These are phyloP conservation scores for Mystacornis crossleyi DNA, from an alignment of 2,113 vertebrate species.

Conservation along the genomic window DNA sequence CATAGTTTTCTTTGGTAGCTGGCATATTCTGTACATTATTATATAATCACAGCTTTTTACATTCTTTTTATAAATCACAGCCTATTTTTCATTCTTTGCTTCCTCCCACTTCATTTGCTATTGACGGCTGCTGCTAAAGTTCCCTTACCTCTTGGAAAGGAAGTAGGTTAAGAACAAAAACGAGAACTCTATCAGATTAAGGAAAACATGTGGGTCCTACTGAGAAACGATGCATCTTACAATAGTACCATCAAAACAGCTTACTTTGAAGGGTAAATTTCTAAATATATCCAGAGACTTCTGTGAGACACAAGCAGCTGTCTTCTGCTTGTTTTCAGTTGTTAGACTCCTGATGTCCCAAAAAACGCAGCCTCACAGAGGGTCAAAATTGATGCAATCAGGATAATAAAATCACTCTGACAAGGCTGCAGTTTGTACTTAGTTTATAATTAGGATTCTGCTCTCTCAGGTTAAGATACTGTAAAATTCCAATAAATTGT, in stretches of 20 bases:
- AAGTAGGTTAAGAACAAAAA: slow-evolving; percentile 66
- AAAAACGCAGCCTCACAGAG: background rate
- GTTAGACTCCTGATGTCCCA: slow-evolving; percentile 37
- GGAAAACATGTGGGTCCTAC: slow-evolving; percentile 52
- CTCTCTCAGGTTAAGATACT: slow-evolving; percentile 21
- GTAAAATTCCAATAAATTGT: slow-evolving; percentile 16
- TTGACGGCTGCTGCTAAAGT: slow-evolving; percentile 42
- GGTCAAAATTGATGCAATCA: slow-evolving; percentile 3
- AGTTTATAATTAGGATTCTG: slow-evolving; percentile 45
- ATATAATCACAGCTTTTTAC: slow-evolving; percentile 42
- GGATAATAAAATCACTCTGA: slow-evolving; percentile 8
- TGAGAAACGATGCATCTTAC: slow-evolving; percentile 44
- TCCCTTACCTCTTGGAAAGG: slow-evolving; percentile 59
- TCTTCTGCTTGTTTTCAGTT: slow-evolving; percentile 37
- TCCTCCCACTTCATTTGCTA: slow-evolving; percentile 41
- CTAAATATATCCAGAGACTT: background rate
- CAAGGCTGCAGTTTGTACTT: background rate
- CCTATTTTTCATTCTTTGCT: slow-evolving; percentile 54
- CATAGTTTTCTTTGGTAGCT: background rate
- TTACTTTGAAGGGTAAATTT: slow-evolving; percentile 15
- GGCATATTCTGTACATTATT: slow-evolving; percentile 2
- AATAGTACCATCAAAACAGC: slow-evolving; percentile 9
- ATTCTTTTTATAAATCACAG: slow-evolving; percentile 50
- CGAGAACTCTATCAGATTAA: slow-evolving; percentile 58
- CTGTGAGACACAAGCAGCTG: slow-evolving; percentile 21